Percentiles rank a stretch among this genome's conserved stretches.
These are phyloP conservation scores for Ahaetulla prasina DNA, from an alignment of 2,113 vertebrate genomes.

Conservation along the genomic window DNA sequence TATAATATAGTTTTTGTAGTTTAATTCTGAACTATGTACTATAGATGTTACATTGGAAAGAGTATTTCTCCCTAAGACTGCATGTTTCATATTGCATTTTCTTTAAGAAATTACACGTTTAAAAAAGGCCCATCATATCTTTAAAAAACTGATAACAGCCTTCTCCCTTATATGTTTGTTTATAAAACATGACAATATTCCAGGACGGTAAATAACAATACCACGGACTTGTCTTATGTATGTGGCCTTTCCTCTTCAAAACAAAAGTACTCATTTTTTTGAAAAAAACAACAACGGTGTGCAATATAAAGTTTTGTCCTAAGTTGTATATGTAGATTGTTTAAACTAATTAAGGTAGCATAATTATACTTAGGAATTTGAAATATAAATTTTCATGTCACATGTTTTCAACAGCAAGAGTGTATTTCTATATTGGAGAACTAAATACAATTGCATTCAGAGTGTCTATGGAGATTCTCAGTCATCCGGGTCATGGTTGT, in stretches of 20 bases:
- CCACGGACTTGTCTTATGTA: neutral
- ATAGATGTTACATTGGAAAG: neutral
- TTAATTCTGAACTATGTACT: neutral
- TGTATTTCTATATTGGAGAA: slow-evolving; percentile 22
- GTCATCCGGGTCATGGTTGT: too few species aligned
- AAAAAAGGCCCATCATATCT: neutral
- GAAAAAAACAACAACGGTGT: neutral
- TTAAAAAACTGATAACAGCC: neutral
- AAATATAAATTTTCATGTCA: slow-evolving; percentile 60
- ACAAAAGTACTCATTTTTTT: neutral
- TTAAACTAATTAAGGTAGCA: neutral
- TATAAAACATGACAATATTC: neutral
- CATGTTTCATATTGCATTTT: neutral
- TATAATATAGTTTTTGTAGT: neutral
- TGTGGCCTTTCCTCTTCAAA: neutral
- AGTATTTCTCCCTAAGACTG: neutral
- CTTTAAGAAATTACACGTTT: neutral
- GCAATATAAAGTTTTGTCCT: neutral
- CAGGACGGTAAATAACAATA: neutral
- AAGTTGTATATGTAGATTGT: neutral
- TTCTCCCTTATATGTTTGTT: neutral
- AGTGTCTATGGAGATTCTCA: too few species aligned
- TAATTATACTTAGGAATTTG: slow-evolving; percentile 20
- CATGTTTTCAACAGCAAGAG: slow-evolving; percentile 16
- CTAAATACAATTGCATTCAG: slow-evolving; percentile 30